Evolutionary conservation across 2,113 vertebrate species (phyloP).

Genomic region (Cygnus atratus): DNA sequence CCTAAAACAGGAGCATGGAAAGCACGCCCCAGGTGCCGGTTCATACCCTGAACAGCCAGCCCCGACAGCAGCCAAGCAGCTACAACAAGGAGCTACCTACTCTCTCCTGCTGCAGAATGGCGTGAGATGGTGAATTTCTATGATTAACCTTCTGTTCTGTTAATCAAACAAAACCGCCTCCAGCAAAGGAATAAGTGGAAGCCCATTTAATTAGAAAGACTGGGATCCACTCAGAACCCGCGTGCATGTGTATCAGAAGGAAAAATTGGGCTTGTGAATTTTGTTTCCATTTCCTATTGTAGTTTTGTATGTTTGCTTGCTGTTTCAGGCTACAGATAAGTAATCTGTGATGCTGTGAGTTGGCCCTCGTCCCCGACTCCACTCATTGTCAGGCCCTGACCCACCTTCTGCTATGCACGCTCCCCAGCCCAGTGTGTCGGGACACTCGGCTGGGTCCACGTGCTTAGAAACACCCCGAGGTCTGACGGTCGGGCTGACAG

Average conservation of each 20-base stretch:
- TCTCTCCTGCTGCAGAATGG: not conserved
- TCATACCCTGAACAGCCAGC: not conserved
- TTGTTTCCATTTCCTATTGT: not conserved
- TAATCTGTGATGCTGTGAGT: not conserved
- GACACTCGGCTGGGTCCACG: not conserved
- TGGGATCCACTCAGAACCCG: not conserved
- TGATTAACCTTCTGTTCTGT: conserved; percentile 68
- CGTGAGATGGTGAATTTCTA: conserved; percentile 48
- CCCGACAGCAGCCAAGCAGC: not conserved
- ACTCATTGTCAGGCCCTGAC: not conserved
- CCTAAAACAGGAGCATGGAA: not conserved
- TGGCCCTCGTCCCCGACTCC: not conserved
- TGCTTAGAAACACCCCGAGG: not conserved
- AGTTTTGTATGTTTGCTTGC: not conserved
- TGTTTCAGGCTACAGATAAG: not conserved
- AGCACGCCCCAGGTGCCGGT: conserved; percentile 4
- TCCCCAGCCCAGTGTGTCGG: not conserved
- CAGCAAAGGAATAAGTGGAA: conserved; percentile 46
- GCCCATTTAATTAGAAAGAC: conserved; percentile 45
- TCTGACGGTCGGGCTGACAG: not conserved
- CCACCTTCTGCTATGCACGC: not conserved
- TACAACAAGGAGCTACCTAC: not conserved
- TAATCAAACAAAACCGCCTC: conserved; percentile 66
- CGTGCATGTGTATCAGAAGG: not conserved
- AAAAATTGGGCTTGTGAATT: not conserved